Evolutionary conservation across 2,113 vertebrate genomes (phyloP).

Genomic region (Tetrao urogallus): DNA sequence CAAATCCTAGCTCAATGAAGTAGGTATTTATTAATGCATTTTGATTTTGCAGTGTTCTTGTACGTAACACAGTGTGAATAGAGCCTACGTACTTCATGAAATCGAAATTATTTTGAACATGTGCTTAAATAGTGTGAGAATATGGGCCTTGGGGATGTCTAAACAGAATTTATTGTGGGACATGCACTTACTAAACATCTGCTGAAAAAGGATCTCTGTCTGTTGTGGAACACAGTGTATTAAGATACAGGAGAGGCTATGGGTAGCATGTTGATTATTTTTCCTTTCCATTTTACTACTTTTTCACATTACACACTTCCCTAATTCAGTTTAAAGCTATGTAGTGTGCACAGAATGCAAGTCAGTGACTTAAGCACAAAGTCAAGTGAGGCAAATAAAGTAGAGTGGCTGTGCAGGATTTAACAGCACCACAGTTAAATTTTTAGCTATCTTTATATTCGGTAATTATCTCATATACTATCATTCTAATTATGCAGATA

Average conservation of each 20-base stretch:
- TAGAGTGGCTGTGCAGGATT: background rate
- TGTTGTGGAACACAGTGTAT: background rate
- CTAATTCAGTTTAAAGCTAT: background rate
- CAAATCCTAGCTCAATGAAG: background rate
- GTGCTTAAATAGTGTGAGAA: background rate
- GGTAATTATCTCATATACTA: conserved; percentile 31
- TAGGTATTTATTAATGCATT: background rate
- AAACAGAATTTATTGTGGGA: conserved; percentile 30
- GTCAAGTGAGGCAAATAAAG: background rate
- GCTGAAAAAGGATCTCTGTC: background rate
- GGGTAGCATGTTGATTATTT: background rate
- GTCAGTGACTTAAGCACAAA: background rate
- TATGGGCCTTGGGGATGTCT: background rate
- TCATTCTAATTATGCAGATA: conserved; percentile 46
- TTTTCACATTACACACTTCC: background rate
- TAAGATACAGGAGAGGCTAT: background rate
- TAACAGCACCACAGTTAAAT: background rate
- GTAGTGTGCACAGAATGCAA: background rate
- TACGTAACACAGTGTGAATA: background rate
- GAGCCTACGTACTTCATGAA: background rate
- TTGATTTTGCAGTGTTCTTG: background rate
- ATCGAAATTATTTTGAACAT: background rate
- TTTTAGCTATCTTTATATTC: conserved; percentile 1
- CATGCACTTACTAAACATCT: background rate
- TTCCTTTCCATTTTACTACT: background rate